Conservation (phyloP, 2,113 vertebrate species). For the Casuarius casuarius region DNA sequence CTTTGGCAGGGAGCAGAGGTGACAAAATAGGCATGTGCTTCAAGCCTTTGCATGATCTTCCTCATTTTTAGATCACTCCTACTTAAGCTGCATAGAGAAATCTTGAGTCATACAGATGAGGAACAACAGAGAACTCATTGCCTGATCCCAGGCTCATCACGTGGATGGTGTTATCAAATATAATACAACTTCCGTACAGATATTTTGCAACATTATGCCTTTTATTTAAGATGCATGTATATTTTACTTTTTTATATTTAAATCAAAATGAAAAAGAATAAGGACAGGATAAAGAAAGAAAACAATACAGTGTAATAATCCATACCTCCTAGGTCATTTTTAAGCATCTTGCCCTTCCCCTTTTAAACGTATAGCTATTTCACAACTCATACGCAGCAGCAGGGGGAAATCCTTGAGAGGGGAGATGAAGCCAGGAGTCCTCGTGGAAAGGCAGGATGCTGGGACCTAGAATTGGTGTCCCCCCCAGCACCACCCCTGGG, state of each 20-base stretch:
- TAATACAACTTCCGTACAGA: not conserved
- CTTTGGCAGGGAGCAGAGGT: not conserved
- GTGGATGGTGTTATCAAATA: not conserved
- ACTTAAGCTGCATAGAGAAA: not conserved
- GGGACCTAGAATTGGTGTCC: no score
- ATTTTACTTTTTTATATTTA: not conserved
- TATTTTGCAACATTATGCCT: not conserved
- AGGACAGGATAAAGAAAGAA: not conserved
- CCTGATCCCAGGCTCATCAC: not conserved
- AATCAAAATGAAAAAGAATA: not conserved
- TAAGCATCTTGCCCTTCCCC: not conserved
- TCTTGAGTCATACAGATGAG: not conserved
- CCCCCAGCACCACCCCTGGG: no score
- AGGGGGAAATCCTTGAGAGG: not conserved
- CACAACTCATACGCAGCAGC: not conserved
- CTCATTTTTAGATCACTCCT: not conserved
- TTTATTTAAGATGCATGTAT: not conserved
- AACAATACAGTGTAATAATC: not conserved
- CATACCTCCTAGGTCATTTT: not conserved
- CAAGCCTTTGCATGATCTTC: not conserved
- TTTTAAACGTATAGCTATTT: not conserved
- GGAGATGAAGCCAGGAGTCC: not conserved
- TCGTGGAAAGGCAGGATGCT: no score
- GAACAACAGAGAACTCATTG: not conserved
- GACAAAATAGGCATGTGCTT: not conserved